Conservation (phyloP, 1,140 invertebrate species). For the Hirudo medicinalis region DNA sequence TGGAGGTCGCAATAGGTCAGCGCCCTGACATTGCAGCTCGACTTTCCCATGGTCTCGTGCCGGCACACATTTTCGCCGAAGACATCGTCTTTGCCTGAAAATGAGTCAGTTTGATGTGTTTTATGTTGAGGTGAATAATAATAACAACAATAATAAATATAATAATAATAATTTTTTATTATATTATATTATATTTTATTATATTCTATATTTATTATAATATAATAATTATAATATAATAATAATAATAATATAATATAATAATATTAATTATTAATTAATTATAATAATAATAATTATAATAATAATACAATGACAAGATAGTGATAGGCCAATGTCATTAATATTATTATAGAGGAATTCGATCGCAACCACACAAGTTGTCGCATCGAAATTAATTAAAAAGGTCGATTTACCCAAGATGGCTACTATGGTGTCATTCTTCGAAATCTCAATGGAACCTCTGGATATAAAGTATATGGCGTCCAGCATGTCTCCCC, state of each 20-base stretch:
- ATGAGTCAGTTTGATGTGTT: too few relatives aligned
- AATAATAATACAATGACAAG: constrained; percentile 2
- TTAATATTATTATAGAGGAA: neutral
- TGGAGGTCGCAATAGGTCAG: constrained; percentile 40
- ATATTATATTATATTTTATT: too few relatives aligned
- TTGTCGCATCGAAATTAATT: too few relatives aligned
- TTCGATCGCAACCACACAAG: neutral
- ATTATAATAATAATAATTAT: constrained; percentile 10
- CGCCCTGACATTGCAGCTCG: constrained; percentile 76
- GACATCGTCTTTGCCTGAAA: constrained; percentile 82
- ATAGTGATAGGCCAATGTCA: neutral
- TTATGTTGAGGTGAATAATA: neutral
- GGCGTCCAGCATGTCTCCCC: constrained; percentile 86
- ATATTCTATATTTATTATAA: too few relatives aligned
- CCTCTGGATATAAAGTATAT: constrained; percentile 59
- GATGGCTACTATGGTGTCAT: constrained; percentile 92
- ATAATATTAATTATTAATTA: too few relatives aligned
- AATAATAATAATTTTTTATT: constrained; percentile 12
- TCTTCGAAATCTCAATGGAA: constrained; percentile 92
- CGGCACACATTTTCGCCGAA: constrained; percentile 94
- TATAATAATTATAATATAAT: constrained; percentile 10
- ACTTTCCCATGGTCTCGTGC: constrained; percentile 81
- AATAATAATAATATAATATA: constrained; percentile 12
- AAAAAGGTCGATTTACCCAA: constrained; percentile 53
- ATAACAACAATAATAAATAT: constrained; percentile 1